phyloP scores from a whole-genome alignment of 2,113 vertebrate genomes.

The Chrysochloris asiatica region DNA sequence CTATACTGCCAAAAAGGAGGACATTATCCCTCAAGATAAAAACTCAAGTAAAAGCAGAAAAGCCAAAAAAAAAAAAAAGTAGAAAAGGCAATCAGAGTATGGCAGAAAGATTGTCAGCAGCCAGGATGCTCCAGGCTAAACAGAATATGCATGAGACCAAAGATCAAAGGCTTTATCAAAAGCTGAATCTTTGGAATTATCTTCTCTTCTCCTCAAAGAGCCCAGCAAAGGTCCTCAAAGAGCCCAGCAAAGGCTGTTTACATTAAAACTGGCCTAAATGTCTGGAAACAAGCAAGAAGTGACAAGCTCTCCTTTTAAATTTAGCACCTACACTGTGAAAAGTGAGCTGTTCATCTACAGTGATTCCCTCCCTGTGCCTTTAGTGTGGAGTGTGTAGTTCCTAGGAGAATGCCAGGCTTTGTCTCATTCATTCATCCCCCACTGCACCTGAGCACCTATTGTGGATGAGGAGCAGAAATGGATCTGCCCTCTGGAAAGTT shows the following conservation, averaged over 20 bases:
- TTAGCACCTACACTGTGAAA: background rate
- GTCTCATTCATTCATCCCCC: background rate
- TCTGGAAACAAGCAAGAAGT: background rate
- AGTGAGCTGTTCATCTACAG: background rate
- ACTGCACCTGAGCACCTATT: background rate
- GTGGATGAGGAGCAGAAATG: background rate
- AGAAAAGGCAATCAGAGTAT: background rate
- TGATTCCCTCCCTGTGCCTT: background rate
- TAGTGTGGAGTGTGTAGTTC: accelerated
- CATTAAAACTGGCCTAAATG: background rate
- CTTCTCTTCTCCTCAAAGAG: background rate
- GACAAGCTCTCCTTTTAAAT: background rate
- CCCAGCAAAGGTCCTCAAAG: background rate
- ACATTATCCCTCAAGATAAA: slow-evolving; percentile 22
- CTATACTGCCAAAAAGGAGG: too few relatives aligned
- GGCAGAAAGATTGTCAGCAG: slow-evolving; percentile 13
- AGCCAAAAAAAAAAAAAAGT: too few relatives aligned
- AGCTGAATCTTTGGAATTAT: background rate
- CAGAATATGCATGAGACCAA: slow-evolving; percentile 57
- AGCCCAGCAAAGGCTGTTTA: background rate
- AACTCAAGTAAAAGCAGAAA: too few relatives aligned
- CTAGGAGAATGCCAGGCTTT: background rate
- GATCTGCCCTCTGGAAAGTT: background rate
- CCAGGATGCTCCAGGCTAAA: background rate
- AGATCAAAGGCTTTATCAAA: slow-evolving; percentile 39